Conservation (phyloP, 2,888 invertebrate genomes). For the Amphipoea oculea region DNA sequence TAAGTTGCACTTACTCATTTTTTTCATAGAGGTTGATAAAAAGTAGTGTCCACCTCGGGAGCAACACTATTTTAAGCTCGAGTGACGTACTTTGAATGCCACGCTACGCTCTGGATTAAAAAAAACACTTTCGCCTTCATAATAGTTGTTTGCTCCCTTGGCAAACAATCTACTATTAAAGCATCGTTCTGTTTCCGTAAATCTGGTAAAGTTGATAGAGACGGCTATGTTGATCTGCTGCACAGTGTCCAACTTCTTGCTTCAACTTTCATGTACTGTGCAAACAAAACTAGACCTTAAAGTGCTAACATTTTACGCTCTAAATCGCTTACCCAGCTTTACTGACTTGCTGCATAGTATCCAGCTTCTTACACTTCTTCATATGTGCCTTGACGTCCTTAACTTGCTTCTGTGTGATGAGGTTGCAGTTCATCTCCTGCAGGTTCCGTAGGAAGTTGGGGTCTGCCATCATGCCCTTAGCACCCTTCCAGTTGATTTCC, state of each 20-base stretch:
- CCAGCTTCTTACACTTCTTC: slow-evolving; percentile 93
- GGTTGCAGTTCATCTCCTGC: slow-evolving; percentile 96
- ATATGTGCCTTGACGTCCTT: slow-evolving; percentile 93
- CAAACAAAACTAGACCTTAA: background rate
- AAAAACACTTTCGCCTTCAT: too few species aligned
- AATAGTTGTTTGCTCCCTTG: too few species aligned
- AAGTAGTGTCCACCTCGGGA: too few species aligned
- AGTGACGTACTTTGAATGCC: too few species aligned
- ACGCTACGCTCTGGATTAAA: too few species aligned
- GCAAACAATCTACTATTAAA: too few species aligned
- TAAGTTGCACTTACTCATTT: too few species aligned
- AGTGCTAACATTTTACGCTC: background rate
- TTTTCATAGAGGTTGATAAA: too few species aligned
- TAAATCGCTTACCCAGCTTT: slow-evolving; percentile 92
- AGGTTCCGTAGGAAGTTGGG: slow-evolving; percentile 95
- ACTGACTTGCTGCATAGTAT: slow-evolving; percentile 96
- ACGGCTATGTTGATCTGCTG: background rate
- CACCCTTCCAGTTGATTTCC: slow-evolving; percentile 97
- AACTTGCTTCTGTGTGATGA: slow-evolving; percentile 93
- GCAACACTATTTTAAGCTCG: too few species aligned
- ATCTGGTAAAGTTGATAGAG: background rate
- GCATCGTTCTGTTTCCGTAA: background rate
- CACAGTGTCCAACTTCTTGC: background rate
- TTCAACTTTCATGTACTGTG: background rate
- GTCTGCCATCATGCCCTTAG: slow-evolving; percentile 98